These are phyloP conservation scores for Upupa epops DNA, from an alignment of 2,113 vertebrate species.

Conservation along the genomic window DNA sequence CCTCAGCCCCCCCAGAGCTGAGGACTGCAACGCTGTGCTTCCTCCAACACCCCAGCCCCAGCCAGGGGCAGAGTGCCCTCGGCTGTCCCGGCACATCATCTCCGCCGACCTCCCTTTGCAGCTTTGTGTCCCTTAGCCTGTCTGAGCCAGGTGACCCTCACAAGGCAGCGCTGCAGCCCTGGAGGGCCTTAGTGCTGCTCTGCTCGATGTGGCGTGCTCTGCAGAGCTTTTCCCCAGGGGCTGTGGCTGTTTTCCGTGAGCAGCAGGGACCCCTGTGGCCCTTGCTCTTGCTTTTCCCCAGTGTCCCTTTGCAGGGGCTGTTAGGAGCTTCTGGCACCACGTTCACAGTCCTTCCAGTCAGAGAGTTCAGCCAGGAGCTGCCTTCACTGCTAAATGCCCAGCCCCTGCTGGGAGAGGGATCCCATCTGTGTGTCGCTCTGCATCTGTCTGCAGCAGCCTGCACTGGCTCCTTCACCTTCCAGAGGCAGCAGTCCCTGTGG, in stretches of 20 bases:
- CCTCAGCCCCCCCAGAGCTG: neutral
- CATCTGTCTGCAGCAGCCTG: neutral
- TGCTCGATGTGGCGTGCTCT: neutral
- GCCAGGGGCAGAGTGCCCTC: accelerated
- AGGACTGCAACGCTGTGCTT: neutral
- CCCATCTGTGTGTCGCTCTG: neutral
- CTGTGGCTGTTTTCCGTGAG: neutral
- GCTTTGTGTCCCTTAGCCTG: neutral
- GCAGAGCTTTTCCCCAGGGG: too few relatives aligned
- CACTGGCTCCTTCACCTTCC: neutral
- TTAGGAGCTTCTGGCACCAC: constrained; percentile 46
- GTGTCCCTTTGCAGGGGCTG: neutral
- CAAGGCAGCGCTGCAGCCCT: accelerated
- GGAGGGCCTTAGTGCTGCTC: neutral
- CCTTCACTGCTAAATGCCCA: neutral
- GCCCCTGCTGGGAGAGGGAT: neutral
- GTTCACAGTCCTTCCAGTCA: constrained; percentile 15
- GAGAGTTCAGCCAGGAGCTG: constrained; percentile 67
- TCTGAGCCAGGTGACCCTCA: too few relatives aligned
- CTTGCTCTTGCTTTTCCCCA: neutral
- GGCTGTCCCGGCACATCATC: neutral
- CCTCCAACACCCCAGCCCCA: neutral
- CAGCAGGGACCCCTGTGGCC: neutral
- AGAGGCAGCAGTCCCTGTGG: neutral
- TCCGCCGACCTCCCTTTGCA: accelerated